These are phyloP conservation scores for Cephonodes hylas DNA, from an alignment of 2,888 invertebrate species.

Conservation along the genomic window DNA sequence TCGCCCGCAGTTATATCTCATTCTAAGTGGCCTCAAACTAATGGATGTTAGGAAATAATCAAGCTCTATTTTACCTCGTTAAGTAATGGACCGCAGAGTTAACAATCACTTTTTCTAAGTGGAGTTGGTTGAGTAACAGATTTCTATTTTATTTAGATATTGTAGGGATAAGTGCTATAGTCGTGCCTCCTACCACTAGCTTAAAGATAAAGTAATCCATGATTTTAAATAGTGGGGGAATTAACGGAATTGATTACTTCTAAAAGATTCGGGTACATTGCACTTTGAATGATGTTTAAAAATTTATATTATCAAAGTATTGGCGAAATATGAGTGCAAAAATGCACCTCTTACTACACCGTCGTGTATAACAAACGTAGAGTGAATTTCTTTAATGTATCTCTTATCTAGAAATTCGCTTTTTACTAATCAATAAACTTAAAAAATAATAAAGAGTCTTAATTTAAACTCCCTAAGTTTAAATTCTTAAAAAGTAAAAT, in stretches of 20 bases:
- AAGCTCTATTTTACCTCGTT: neutral
- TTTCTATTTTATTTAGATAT: constrained; percentile 31
- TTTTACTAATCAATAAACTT: too few species aligned
- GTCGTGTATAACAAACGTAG: too few species aligned
- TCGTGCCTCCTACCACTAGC: constrained; percentile 11
- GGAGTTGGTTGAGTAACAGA: constrained; percentile 18
- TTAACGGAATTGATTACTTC: neutral
- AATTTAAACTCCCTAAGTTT: too few species aligned
- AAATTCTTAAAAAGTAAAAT: too few species aligned
- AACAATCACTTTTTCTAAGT: constrained; percentile 1
- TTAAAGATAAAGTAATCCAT: neutral
- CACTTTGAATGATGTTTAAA: too few species aligned
- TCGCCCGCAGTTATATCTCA: neutral
- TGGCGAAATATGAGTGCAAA: too few species aligned
- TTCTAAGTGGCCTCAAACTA: neutral
- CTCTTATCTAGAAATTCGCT: too few species aligned
- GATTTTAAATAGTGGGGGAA: neutral
- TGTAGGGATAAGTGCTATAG: constrained; percentile 12
- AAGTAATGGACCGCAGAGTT: constrained; percentile 2
- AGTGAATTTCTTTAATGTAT: too few species aligned
- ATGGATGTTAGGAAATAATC: neutral
- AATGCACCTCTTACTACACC: too few species aligned
- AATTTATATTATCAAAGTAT: too few species aligned
- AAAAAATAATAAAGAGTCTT: too few species aligned
- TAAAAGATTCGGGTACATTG: neutral